Evolutionary conservation across 2,113 vertebrate species (phyloP), one percentile per base, ranked within the genome.

Genomic region (Gorsachius goisagi): DNA sequence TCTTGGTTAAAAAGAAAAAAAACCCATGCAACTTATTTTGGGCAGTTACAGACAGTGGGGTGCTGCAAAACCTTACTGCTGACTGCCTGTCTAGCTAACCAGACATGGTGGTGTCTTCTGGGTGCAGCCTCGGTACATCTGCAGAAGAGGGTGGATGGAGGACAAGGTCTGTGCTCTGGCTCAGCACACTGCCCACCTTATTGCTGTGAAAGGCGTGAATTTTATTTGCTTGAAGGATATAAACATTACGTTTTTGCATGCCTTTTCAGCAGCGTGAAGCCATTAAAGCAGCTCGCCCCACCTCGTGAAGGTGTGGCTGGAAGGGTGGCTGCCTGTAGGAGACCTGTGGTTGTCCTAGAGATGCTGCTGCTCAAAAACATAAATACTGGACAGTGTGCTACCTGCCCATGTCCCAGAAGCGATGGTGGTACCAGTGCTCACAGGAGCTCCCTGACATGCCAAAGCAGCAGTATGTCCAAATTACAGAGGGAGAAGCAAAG

Each of bases 241-340:
- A 44, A 92, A 69, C 5, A 5, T 6, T 16, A 14, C 16, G 9
- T 2, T 41, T 84, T 21, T 45, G 16, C 33, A 21, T 33, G 24
- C 11, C 37, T 90, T 85, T 67, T 28, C 73, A 84, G 47, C 2
- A 3, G 13, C 1, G 1, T 45, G 55, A 64, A 85, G 52, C 41
- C 26, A 8, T 49, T 53, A 26, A 11, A 59, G 37, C n/a, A 77
- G 17, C 35, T 73, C 1, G 0, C 21, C 45, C 27, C 30, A 76
- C 53, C 16, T 92, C 0, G 0, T 49, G 30, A 41, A 58, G 8
- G 45, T 27, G 44, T 5, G 27, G 27, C 4, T 77, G 30, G 39
- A 41, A 49, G 50, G 59, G 30, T 1, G 0, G 19, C 49, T 89
- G 44, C 45, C 63, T 62, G 8, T 26, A 44, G 63, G 41, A 53